Base-by-base conservation (phyloP, 2,113 vertebrate genomes). In the Dicaeum eximium region DNA sequence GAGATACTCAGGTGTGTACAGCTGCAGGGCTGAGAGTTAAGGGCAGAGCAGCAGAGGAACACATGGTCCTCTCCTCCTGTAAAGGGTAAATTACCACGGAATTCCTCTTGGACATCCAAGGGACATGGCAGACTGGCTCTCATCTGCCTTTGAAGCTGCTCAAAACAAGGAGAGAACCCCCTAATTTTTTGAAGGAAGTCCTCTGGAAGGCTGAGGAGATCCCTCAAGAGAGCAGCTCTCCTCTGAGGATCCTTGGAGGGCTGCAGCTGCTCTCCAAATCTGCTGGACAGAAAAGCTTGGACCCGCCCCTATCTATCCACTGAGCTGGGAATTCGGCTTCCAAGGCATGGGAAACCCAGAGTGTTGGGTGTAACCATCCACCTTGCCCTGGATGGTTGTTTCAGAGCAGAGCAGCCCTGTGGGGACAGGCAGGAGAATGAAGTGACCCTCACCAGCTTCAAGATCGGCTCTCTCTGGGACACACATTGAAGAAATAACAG, bases 301-400 rank as follows among this genome's bases (percentile, higher is more conserved):
- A 20, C 7, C 14, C 24, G 3, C 11, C 14, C 7, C 8, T 42
- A 4, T 18, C 8, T 42, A 4, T 18, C 18, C 27, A 7, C 33
- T 22, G 11, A 75, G 28, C 72, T 22, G 44, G 66, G 23, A 31
- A n/a, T 85, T 60, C 54, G n/a, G 58, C 17, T 66, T 45, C 48
- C 3, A 2, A 22, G 66, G 17, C 6, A 7, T 2, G 8, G 33
- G 35, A 56, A 86, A 64, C 5, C 19, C 18, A 44, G 44, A 64
- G 18, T n/a, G n/a, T 5, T 0, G 4, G 42, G 14, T 44, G 5
- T 4, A 77, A 28, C 4, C 3, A 1, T 4, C 20, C 25, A 24
- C 21, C 42, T 67, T 88, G 54, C 30, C 37, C 38, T 33, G 56
- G 47, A 15, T 33, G 25, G n/a, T 38, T n/a, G 6, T n/a, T 77